Evolutionary conservation across 2,113 vertebrate species (phyloP), one percentile per base, ranked within the genome.

Genomic region (Apodemus speciosus): DNA sequence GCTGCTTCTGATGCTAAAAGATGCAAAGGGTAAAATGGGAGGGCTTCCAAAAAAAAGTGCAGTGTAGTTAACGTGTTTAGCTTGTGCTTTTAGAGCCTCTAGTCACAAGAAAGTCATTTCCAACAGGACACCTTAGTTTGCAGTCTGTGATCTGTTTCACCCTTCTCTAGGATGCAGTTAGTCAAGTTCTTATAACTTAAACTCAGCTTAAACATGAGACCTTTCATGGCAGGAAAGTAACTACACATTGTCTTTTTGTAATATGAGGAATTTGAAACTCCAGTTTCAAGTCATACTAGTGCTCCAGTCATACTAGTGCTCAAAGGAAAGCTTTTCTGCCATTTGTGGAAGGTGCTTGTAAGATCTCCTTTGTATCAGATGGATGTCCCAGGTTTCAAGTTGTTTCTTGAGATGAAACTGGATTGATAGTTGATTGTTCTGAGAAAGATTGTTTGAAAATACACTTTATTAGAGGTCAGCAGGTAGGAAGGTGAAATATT

Each of bases 391-490:
- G 58, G 56, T 21, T 35, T 94, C 75, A 92, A 68, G 49, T 87
- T 60, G 53, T 66, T 92, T 87, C n/a, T 87, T 83, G 18, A 75
- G 88, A 69, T 86, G 84, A 92, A 30, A 66, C 89, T 85, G 21
- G 79, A 40, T 75, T 75, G 21, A 81, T 58, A 77, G 56, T 40
- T 77, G 30, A 9, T 66, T 9, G 20, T 95, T 94, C 66, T 86
- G 43, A 49, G 83, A 96, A 91, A 56, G 81, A 85, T 58, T 40
- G 38, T 91, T 62, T 92, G 53, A 88, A 92, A 90, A 88, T 81
- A n/a, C 3, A 0, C 64, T 88, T 95, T 87, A 56, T 89, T 38
- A 89, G 71, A 94, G 83, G 60, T 60, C 92, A 93, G 68, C 56
- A 84, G 51, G 46, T 91, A 1, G 77, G 85, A 92, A 77, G 46